phyloP scores from a whole-genome alignment of 2,888 invertebrate genomes.

The Drosophila lacicola region DNA sequence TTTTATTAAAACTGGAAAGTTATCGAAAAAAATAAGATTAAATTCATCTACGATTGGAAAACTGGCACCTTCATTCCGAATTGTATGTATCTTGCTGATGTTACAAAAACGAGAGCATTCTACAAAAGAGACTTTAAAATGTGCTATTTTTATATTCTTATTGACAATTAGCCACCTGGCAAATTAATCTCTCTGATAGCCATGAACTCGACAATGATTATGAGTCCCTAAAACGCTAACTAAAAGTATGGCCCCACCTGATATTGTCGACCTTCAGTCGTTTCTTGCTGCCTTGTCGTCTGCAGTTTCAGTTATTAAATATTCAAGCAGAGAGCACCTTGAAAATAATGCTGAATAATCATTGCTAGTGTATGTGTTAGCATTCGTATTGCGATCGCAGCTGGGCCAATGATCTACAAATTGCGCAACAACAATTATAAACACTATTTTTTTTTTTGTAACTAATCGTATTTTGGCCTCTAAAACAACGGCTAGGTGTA shows the following conservation, averaged over 20 bases:
- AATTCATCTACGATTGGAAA: no score
- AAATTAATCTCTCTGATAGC: background rate
- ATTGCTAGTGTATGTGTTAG: conserved; percentile 17
- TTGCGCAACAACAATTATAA: conserved; percentile 69
- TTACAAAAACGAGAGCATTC: no score
- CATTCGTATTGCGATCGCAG: conserved; percentile 26
- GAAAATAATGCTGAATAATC: conserved; percentile 53
- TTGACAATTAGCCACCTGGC: no score
- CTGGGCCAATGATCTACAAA: conserved; percentile 66
- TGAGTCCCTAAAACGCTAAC: conserved; percentile 4
- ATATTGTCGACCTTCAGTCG: conserved; percentile 30
- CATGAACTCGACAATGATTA: background rate
- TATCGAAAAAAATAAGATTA: no score
- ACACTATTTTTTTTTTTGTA: conserved; percentile 52
- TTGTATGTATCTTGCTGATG: no score
- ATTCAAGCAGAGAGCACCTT: conserved; percentile 45
- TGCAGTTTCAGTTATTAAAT: conserved; percentile 36
- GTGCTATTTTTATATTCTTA: no score
- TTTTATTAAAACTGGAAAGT: no score
- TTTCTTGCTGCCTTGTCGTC: conserved; percentile 15
- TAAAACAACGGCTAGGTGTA: conserved; percentile 29
- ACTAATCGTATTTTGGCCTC: conserved; percentile 57
- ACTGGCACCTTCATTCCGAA: no score
- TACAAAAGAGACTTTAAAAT: no score
- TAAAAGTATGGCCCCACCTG: no score